Evolutionary conservation across 2,113 vertebrate species (phyloP).

Genomic region (Myrmecophaga tridactyla): DNA sequence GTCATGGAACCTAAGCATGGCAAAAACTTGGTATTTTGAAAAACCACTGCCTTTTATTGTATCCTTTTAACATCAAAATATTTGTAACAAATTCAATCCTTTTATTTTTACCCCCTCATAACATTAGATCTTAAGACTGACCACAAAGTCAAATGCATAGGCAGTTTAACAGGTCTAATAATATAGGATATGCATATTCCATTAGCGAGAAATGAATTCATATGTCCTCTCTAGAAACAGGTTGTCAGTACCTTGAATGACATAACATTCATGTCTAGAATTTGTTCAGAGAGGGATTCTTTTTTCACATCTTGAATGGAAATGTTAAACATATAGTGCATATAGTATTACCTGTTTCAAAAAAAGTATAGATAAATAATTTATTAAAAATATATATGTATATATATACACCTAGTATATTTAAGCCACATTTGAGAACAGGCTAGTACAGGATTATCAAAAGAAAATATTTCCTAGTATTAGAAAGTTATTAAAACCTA

Average conservation of each 20-base stretch:
- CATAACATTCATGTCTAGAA: background rate
- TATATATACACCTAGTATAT: slow-evolving; percentile 65
- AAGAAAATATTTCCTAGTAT: slow-evolving; percentile 39
- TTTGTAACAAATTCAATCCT: slow-evolving; percentile 14
- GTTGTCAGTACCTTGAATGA: background rate
- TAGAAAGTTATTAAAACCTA: slow-evolving; percentile 43
- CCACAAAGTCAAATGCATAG: slow-evolving; percentile 21
- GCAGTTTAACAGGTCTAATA: background rate
- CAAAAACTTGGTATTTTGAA: slow-evolving; percentile 45
- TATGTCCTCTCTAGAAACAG: background rate
- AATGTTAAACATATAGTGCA: slow-evolving; percentile 57
- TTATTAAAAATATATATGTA: slow-evolving; percentile 74
- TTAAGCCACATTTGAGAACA: slow-evolving; percentile 48
- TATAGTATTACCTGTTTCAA: slow-evolving; percentile 57
- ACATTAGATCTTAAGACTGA: slow-evolving; percentile 24
- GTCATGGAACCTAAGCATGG: background rate
- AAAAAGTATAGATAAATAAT: slow-evolving; percentile 77
- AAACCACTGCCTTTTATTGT: slow-evolving; percentile 60
- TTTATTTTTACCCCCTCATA: background rate
- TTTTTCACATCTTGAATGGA: slow-evolving; percentile 51
- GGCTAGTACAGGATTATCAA: slow-evolving; percentile 28
- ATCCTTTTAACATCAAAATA: slow-evolving; percentile 33
- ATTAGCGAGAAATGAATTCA: background rate
- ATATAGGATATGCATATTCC: background rate
- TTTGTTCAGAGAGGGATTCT: slow-evolving; percentile 27